Base-by-base conservation (phyloP, 1,140 invertebrate genomes). In the Lucilia cuprina region DNA sequence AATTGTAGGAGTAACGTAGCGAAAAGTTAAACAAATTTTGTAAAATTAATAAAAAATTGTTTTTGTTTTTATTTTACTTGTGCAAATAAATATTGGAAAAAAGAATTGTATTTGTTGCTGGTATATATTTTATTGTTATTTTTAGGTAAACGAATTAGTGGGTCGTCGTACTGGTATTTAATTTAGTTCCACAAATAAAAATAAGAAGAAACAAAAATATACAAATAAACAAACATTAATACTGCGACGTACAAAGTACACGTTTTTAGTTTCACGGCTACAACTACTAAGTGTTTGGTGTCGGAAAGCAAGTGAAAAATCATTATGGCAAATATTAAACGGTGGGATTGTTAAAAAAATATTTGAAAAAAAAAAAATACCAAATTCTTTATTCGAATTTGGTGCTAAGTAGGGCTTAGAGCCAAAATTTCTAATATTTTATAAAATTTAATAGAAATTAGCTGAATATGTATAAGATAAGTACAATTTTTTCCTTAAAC, bases 121-220 rank as follows among this genome's bases (percentile, higher is more conserved):
- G 14, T 60, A n/a, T 60, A n/a, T 60, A 30, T 30, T 60, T 60
- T 17, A 60, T 60, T 60, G 14, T 17, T 60, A 60, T 70, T 70
- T 55, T 70, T 70, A 70, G n/a, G 65, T 70, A 70, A 70, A 70
- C 65, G 65, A 19, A 70, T 70, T 70, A 70, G 65, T 70, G 21
- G 65, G 65, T 70, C 65, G 65, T 70, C 65, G 65, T 70, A 70
- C 65, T 70, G 21, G 14, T 60, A 19, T 70, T 70, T 21, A 70
- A 70, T 55, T 55, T 55, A 70, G 21, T 70, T 19, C n/a, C 21
- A 70, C n/a, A 70, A 70, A 60, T n/a, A 60, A 17, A n/a, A 60
- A 60, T 2, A 17, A 60, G 7, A 60, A 60, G 17, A 17, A 60
- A 60, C 0, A n/a, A 7, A 60, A 60, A 60, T 17, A n/a, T 7